phyloP scores from a whole-genome alignment of 2,113 vertebrate genomes.

The Dicerorhinus sumatrensis region DNA sequence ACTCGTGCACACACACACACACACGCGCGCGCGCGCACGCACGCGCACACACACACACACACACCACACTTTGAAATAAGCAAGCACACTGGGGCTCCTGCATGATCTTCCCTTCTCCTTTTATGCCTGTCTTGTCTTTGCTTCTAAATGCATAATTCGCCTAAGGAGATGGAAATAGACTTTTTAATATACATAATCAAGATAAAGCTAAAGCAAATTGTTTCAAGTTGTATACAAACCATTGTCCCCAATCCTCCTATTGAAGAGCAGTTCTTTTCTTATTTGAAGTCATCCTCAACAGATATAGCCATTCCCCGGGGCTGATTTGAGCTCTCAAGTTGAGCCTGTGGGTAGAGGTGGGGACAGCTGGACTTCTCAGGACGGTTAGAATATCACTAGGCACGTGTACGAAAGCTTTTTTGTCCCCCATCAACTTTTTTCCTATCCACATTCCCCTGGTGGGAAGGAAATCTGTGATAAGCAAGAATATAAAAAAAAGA shows the following conservation, averaged over 20 bases:
- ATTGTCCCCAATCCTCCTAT: background rate
- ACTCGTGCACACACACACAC: background rate
- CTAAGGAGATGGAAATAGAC: conserved; percentile 64
- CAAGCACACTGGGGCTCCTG: conserved; percentile 66
- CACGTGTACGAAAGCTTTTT: background rate
- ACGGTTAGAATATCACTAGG: background rate
- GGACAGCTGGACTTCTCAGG: background rate
- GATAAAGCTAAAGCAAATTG: conserved; percentile 56
- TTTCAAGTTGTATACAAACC: background rate
- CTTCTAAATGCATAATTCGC: conserved; percentile 66
- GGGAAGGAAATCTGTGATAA: background rate
- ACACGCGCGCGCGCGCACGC: too few species aligned
- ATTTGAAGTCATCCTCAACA: background rate
- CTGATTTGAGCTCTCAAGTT: background rate
- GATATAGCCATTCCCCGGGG: background rate
- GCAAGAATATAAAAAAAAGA: background rate
- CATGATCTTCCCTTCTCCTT: conserved; percentile 72
- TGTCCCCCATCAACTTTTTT: background rate
- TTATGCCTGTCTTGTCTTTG: conserved; percentile 69
- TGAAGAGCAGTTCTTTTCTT: background rate
- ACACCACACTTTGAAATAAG: conserved; percentile 77
- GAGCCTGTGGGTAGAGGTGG: background rate
- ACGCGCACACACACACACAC: too few species aligned
- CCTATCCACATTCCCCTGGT: background rate
- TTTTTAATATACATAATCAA: conserved; percentile 55